Base-by-base conservation (phyloP, 2,113 vertebrate genomes). In the Pollimyrus isidori region DNA sequence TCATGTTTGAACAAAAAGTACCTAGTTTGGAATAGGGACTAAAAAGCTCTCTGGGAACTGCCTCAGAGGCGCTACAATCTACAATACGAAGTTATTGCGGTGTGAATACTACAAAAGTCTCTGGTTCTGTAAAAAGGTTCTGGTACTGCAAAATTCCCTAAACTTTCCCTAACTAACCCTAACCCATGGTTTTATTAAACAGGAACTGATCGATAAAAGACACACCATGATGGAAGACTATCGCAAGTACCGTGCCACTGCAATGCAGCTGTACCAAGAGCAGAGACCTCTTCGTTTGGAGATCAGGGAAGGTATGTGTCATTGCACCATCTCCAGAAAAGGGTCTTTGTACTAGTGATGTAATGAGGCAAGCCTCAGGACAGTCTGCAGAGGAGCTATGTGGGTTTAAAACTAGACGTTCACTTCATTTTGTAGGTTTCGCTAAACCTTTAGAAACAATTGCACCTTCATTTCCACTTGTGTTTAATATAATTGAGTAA, bases 221-320 rank as follows among this genome's bases (percentile, higher is more conserved):
- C 95, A 96, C 23, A 92, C 96, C 45, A 99, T 99, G 98, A 98
- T 99, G 97, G 98, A 99, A 7, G 98, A 99, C 6, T 99, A 99
- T 94, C 94, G 94, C 1, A 95, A 94, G 91, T 98, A 98, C 96
- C 97, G 98, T 26, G 97, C 99, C 92, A 92, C 92, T 91, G 95
- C 98, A 0, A 94, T 93, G 7, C 96, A 97, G 89, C 90, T 93
- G 6, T 97, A 99, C 89, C 92, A 94, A 93, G 97, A 98, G 89
- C 98, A 99, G 95, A 98, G 96, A 92, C 93, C 76, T 0, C 92
- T 96, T 19, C 98, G 98, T 26, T 93, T 99, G 1, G 98, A 99
- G 69, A 96, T 99, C 39, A 94, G 98, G 94, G 98, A 96, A 96
- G 98, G 98, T 99, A 88, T 80, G 88, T 0, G 13, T 0, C 9